Evolutionary conservation across 53 echinoderm and acorn worm genomes (phyloP), one percentile per base, ranked within the genome.

Genomic region (Antedon mediterranea): DNA sequence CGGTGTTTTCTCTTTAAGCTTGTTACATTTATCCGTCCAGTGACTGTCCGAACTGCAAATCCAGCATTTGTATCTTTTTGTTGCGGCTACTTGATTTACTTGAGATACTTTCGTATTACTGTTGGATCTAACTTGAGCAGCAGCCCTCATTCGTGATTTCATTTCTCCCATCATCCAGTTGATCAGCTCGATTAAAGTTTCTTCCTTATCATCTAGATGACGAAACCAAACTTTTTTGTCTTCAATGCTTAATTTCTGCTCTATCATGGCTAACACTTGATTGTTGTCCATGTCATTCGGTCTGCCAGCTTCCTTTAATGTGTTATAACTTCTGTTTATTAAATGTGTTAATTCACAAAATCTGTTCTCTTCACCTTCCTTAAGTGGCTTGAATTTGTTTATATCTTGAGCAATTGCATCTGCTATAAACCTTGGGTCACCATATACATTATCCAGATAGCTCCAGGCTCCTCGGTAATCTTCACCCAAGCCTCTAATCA

Each of bases 321-420:
- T 87, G 77, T 90, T 87, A 28, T 76, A 84, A 32, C 90, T 90
- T 30, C 82, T 75, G 72, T 76, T 80, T 3, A 87, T 71, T 8
- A 90, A 77, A 30, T 89, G 78, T 6, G 84, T 82, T 5, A 90
- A 34, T 0, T 87, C 87, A 77, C 90, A 90, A 29, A 90, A 90
- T 9, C 80, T 74, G 11, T 32, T 27, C 33, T 90, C 87, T 73
- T 87, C 90, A 0, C 34, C 71, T 0, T 80, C 84, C 72, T 75
- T 81, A 20, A 89, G 30, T 18, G 84, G 78, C 28, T 84, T 79
- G 34, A 83, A 81, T 13, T 34, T 81, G 34, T 15, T 31, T 14
- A 86, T 15, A 43, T 86, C 84, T 3, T 84, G 41, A 0, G 81
- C 81, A 27, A 90, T 90, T 15, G 81, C 44, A 74, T 86, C 86